phyloP scores from a whole-genome alignment of 1,140 invertebrate species.

The Manduca sexta region DNA sequence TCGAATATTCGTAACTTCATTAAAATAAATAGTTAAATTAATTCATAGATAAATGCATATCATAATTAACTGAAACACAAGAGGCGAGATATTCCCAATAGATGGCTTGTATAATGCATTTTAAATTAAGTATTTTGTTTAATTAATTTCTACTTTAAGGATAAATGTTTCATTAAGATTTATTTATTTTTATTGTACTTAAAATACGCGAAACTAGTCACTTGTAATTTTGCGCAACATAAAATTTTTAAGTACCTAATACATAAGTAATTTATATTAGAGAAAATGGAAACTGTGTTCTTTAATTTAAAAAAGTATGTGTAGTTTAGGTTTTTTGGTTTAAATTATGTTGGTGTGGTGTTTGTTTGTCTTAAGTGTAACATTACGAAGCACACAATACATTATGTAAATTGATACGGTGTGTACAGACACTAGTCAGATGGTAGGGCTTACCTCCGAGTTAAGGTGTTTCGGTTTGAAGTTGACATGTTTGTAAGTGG shows the following conservation, averaged over 20 bases:
- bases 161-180: conserved; percentile 63
- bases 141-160: conserved; percentile 54
- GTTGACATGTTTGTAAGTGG: not conserved
- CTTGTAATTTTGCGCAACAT: conserved; percentile 73
- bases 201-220: conserved; percentile 73
- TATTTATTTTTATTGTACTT: conserved; percentile 73
- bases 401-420: conserved; percentile 1
- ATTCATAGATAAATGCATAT: conserved; percentile 62
- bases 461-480: conserved; percentile 7
- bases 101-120: conserved; percentile 58
- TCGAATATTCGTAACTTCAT: conserved; percentile 37
- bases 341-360: conserved; percentile 69
- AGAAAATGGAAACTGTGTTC: conserved; percentile 52
- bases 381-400: conserved; percentile 42
- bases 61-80: conserved; percentile 20
- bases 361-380: conserved; percentile 64
- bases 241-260: conserved; percentile 57
- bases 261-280: conserved; percentile 58
- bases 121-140: conserved; percentile 53
- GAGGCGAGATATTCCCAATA: conserved; percentile 25
- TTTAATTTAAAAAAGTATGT: conserved; percentile 50
- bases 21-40: conserved; percentile 55
- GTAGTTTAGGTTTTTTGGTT: conserved; percentile 64
- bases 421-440: conserved; percentile 52
- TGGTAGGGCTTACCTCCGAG: conserved; percentile 49